A percentile compares a stretch with the other conserved stretches of the same genome.
Evolutionary conservation across 2,888 invertebrate species (phyloP).

Genomic region (Omphaloscelis lunosa): DNA sequence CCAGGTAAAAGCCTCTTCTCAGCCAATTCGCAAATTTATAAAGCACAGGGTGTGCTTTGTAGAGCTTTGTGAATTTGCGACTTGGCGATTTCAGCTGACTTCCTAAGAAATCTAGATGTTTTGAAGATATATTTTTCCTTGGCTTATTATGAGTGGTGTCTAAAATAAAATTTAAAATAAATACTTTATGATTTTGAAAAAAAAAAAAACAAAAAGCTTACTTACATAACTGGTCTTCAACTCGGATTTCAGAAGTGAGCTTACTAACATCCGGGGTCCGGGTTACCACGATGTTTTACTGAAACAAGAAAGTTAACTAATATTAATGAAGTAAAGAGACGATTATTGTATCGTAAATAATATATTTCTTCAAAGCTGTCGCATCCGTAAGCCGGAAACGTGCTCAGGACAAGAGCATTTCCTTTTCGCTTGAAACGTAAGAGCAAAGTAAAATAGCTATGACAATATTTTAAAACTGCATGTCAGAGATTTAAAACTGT

Average conservation of each 20-base stretch:
- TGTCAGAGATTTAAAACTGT: constrained; percentile 3
- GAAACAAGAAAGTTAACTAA: constrained; percentile 18
- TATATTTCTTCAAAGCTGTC: constrained; percentile 57
- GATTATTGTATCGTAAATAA: constrained; percentile 35
- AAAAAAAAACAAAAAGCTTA: background rate
- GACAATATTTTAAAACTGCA: constrained; percentile 39
- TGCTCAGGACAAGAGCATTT: constrained; percentile 57
- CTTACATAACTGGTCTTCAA: background rate
- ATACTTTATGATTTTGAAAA: background rate
- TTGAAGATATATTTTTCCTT: background rate
- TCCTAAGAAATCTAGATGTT: background rate
- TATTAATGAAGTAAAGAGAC: constrained; percentile 11
- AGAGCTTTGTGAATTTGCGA: background rate
- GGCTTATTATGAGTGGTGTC: background rate
- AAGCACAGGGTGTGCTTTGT: background rate
- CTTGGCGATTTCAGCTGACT: background rate
- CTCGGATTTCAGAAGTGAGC: background rate
- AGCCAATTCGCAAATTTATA: background rate
- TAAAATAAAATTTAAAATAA: background rate
- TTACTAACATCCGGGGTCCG: background rate
- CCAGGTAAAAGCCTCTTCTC: background rate
- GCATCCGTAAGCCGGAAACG: constrained; percentile 50
- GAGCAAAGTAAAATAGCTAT: constrained; percentile 22
- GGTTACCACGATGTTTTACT: background rate
- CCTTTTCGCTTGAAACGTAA: constrained; percentile 46